Conservation (phyloP, 2,797 vertebrate species). For the Bovichtus variegatus region DNA sequence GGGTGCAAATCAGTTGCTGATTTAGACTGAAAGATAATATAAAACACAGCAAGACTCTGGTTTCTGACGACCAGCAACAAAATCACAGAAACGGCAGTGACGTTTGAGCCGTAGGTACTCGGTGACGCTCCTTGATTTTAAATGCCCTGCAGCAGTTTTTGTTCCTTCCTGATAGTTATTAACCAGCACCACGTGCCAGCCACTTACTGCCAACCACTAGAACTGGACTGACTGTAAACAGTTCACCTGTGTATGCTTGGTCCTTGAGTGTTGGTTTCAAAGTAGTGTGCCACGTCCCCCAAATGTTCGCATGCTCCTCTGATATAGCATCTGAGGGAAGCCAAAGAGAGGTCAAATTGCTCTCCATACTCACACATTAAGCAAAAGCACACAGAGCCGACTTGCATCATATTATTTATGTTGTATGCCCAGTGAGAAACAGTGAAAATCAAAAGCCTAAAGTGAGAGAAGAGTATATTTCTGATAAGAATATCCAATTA, state of each 20-base stretch:
- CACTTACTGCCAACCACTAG: neutral
- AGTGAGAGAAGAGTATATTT: neutral
- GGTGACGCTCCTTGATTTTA: neutral
- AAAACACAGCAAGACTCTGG: neutral
- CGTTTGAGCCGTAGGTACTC: neutral
- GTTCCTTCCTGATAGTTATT: neutral
- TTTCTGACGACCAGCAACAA: neutral
- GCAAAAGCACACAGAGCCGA: neutral
- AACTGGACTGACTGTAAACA: neutral
- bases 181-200: neutral
- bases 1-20: too few relatives aligned
- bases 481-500: neutral
- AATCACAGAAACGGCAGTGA: neutral
- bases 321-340: slow-evolving; percentile 71
- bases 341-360: slow-evolving; percentile 10
- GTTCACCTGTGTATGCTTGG: slow-evolving; percentile 88
- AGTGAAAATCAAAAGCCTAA: neutral
- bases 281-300: slow-evolving; percentile 98
- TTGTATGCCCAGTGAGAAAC: neutral
- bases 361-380: neutral
- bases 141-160: neutral
- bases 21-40: too few relatives aligned
- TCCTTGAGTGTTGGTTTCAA: slow-evolving; percentile 92
- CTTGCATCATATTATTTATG: neutral
- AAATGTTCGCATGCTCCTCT: slow-evolving; percentile 93